Base-by-base conservation (phyloP, 2,113 vertebrate species). In the Cepphus grylle region DNA sequence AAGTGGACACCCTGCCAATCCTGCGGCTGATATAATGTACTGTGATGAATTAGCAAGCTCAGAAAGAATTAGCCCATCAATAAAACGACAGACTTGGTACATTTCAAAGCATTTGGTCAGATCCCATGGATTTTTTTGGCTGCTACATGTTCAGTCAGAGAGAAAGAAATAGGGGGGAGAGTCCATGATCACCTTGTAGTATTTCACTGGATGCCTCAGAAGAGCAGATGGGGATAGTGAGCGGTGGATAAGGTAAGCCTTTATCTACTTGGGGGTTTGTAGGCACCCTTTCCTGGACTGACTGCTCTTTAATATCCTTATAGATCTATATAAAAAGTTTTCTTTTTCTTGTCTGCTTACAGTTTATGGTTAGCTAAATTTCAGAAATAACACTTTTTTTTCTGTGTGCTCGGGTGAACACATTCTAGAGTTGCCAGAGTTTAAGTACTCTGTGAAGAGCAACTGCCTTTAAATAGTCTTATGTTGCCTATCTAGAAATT, bases 31-130 rank as follows among this genome's bases (percentile, higher is more conserved):
- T 91, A 83, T 34, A 91, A 83, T 34, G 34, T 71, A 43, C 73
- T 3, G 27, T 72, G 84, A 93, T 82, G 71, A 95, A 86, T 90
- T 93, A 88, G 34, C 1, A 0, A 84, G 63, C 87, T 90, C 74
- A 72, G 83, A 88, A 94, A 93, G 81, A 95, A 91, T 65, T 55
- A 95, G 82, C 40, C 34, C 77, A 49, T 76, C 71, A 84, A 36
- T 83, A 81, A 96, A 95, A 81, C 45, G 25, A 95, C 56, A 96
- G 72, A 63, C n/a, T 66, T 71, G 38, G 30, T 93, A n/a, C 36
- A 77, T 88, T 91, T 93, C 76, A 91, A 96, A 90, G 80, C 69
- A 38, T 80, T 70, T 87, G 72, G 27, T 78, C 71, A 90, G 61
- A 93, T 77, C 63, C 95, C 18, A 42, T 43, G 53, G 81, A 79